These are phyloP conservation scores for Micropoecilia bifurca DNA, from an alignment of 2,797 vertebrate species.

Conservation along the genomic window DNA sequence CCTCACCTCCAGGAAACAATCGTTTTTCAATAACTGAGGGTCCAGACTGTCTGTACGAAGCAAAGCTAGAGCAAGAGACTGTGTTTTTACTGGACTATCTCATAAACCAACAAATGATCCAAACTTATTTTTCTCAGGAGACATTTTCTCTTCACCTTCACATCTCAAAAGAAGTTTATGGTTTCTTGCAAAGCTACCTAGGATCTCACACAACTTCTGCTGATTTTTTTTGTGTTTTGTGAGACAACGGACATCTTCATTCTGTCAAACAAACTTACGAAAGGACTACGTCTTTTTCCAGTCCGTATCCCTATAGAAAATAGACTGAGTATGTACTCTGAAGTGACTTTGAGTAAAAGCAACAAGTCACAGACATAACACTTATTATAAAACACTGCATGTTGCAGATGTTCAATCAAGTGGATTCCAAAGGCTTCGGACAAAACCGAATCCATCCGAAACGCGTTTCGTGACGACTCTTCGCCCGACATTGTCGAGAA, in stretches of 20 bases:
- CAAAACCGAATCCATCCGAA: conserved; percentile 44
- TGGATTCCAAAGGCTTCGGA: conserved; percentile 52
- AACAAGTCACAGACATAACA: background rate
- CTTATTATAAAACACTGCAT: conserved; percentile 41
- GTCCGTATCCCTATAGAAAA: conserved; percentile 8
- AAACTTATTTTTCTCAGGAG: background rate
- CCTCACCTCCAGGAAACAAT: no score
- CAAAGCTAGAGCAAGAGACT: no score
- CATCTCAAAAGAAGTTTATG: background rate
- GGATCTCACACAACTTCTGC: background rate
- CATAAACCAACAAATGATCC: background rate
- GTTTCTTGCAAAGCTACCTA: no score
- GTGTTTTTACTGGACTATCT: no score
- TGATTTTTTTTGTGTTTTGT: background rate
- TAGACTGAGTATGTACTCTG: conserved; percentile 1
- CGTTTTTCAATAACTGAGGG: no score
- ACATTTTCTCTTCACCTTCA: background rate
- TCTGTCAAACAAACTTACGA: background rate
- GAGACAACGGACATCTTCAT: background rate
- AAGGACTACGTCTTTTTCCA: background rate
- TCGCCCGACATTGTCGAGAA: conserved; percentile 33
- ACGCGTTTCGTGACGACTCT: conserved; percentile 30
- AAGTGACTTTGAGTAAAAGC: background rate
- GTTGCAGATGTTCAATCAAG: conserved; percentile 36
- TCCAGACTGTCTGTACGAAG: no score